Evolutionary conservation across 2,888 invertebrate species (phyloP), one percentile per base, ranked within the genome.

Genomic region (Sarcophaga carnaria): DNA sequence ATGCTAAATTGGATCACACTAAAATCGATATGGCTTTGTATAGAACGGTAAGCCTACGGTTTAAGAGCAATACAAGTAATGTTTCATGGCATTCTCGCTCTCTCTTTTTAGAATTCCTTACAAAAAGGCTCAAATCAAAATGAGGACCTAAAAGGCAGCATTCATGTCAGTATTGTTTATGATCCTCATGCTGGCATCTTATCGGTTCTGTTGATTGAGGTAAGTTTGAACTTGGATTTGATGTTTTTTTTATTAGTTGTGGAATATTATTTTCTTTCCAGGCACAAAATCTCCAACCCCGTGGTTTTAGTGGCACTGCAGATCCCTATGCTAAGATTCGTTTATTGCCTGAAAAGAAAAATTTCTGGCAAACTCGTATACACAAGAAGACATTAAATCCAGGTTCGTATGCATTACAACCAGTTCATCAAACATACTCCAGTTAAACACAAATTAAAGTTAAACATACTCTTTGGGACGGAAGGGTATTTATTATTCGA

Each of bases 261-360:
- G 1, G 11, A 49, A 22, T 11, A 3, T 17, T 60, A 74, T 20
- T 72, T 22, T 63, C 20, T 47, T 77, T 77, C 27, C 89, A 94
- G 94, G 95, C 95, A 12, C 94, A 94, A 78, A 94, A 95, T 90
- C 92, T 95, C 74, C 94, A 94, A 88, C 94, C 95, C 0, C 91
- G 95, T 47, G 95, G 95, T 88, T 94, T 95, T 82, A 95, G 95
- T 88, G 95, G 95, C 63, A 95, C 95, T 0, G 95, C 95, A 17
- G 95, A 96, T 93, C 96, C 96, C 0, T 96, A 96, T 90, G 96
- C 96, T 54, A 95, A 95, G 91, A 94, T 96, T 69, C 94, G 95
- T 22, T 91, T 96, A 20, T 90, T 95, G 27, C 95, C 95, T 1
- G 95, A 95, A 89, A 94, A 94, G 88, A 95, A 94, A 88, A 95